These are phyloP conservation scores for Acipenser oxyrinchus DNA, from an alignment of 2,797 vertebrate species.

Conservation along the genomic window DNA sequence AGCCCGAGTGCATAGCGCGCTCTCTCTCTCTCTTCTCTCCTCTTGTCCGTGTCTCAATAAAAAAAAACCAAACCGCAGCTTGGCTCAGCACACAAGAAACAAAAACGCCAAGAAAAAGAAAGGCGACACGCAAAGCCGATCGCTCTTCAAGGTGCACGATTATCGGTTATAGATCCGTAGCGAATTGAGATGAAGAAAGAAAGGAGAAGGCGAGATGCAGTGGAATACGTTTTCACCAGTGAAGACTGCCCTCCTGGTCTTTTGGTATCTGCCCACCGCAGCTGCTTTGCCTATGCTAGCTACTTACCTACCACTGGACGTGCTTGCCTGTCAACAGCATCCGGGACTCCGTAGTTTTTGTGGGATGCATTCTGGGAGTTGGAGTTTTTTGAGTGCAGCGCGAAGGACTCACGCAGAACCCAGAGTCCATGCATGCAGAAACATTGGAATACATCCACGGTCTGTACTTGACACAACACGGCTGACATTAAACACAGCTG, in stretches of 20 bases:
- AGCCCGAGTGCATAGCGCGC: background rate
- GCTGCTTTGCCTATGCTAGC: conserved; percentile 28
- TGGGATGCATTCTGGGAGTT: conserved; percentile 49
- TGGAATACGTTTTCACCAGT: conserved; percentile 58
- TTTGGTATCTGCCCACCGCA: conserved; percentile 30
- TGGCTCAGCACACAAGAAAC: background rate
- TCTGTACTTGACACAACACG: too few relatives aligned
- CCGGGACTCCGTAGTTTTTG: conserved; percentile 59
- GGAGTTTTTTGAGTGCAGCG: conserved; percentile 39
- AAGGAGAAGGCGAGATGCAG: conserved; percentile 41
- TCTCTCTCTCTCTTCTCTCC: conserved; percentile 2
- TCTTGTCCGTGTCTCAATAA: background rate
- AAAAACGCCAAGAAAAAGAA: background rate
- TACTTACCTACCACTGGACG: conserved; percentile 49
- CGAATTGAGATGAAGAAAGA: conserved; percentile 36
- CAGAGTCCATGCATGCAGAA: background rate
- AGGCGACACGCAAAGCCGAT: background rate
- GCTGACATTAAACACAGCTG: too few relatives aligned
- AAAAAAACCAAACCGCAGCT: background rate
- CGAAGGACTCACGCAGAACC: background rate
- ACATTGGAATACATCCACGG: too few relatives aligned
- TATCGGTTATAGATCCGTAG: too few relatives aligned
- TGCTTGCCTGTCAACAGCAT: conserved; percentile 54
- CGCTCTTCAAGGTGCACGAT: background rate
- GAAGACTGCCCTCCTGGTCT: conserved; percentile 30